phyloP scores from a whole-genome alignment of 2,888 invertebrate genomes.

The Dynastes tityus region DNA sequence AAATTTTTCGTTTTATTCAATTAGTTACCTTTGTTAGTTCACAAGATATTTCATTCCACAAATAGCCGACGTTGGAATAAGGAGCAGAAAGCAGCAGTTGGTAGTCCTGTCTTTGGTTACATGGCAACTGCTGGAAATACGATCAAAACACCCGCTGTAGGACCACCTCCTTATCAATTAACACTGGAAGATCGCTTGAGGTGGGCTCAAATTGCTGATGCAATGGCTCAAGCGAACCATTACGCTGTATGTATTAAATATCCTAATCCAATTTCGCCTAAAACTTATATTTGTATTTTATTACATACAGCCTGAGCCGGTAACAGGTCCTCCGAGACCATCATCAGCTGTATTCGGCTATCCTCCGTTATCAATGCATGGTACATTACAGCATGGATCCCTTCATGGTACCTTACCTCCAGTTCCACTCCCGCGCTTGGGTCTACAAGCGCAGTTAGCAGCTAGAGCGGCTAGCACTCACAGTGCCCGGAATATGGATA shows the following conservation, averaged over 20 bases:
- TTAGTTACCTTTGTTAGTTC: slow-evolving; percentile 3
- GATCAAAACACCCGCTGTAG: slow-evolving; percentile 81
- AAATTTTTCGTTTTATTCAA: slow-evolving; percentile 57
- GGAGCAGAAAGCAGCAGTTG: slow-evolving; percentile 86
- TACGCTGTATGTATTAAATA: slow-evolving; percentile 79
- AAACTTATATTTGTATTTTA: neutral
- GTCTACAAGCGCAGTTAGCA: slow-evolving; percentile 69
- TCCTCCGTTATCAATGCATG: slow-evolving; percentile 75
- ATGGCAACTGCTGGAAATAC: slow-evolving; percentile 83
- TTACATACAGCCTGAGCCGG: slow-evolving; percentile 78
- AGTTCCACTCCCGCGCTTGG: slow-evolving; percentile 80
- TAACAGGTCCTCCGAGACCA: slow-evolving; percentile 81
- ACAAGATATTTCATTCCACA: neutral
- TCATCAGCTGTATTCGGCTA: slow-evolving; percentile 90
- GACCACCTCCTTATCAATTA: slow-evolving; percentile 85
- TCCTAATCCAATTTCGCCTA: neutral
- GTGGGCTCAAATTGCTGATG: slow-evolving; percentile 93
- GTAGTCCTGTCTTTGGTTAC: slow-evolving; percentile 90
- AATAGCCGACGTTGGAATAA: slow-evolving; percentile 90
- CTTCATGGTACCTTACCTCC: slow-evolving; percentile 77
- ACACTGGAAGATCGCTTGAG: slow-evolving; percentile 86
- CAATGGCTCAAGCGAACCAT: slow-evolving; percentile 88
- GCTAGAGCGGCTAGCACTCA: slow-evolving; percentile 66
- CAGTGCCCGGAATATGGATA: slow-evolving; percentile 71
- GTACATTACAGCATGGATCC: slow-evolving; percentile 69